Percentiles rank a stretch among this genome's conserved stretches.
Conservation (phyloP, 2,888 invertebrate genomes). For the Temnothorax unifasciatus region DNA sequence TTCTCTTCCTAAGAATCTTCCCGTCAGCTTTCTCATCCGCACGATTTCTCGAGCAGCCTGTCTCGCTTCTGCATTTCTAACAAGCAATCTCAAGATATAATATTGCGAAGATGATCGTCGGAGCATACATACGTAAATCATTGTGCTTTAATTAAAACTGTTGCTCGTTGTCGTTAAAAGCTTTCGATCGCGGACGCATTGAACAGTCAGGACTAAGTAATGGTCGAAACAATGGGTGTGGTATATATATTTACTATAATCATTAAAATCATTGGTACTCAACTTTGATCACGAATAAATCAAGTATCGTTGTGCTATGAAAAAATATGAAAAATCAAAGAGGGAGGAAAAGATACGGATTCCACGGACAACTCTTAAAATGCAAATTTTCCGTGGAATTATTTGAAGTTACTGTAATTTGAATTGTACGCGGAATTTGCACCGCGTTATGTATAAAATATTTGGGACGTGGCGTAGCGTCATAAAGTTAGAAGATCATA, state of each 20-base stretch:
- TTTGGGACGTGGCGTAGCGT: not conserved
- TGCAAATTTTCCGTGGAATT: conserved; percentile 16
- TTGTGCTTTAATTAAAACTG: conserved; percentile 16
- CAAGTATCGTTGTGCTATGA: not conserved
- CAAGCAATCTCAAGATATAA: conserved; percentile 31
- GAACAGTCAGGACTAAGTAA: not conserved
- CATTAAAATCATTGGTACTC: not conserved
- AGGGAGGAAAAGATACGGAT: not conserved
- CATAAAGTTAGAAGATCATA: not conserved
- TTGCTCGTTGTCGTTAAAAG: not conserved
- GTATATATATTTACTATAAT: not conserved
- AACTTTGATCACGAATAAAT: not conserved
- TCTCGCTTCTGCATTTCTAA: conserved; percentile 43
- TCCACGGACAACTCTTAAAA: not conserved
- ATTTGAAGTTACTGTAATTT: conserved; percentile 7
- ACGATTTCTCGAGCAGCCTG: conserved; percentile 28
- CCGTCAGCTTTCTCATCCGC: conserved; percentile 54
- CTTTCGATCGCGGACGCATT: not conserved
- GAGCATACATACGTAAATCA: not conserved
- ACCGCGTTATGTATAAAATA: not conserved
- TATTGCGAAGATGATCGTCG: not conserved
- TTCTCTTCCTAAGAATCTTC: conserved; percentile 65
- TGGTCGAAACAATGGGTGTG: not conserved
- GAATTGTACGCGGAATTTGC: conserved; percentile 18
- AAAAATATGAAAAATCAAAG: not conserved